Evolutionary conservation across 1,140 invertebrate species (phyloP).

Genomic region (Pseudomyrmex flavicornis): DNA sequence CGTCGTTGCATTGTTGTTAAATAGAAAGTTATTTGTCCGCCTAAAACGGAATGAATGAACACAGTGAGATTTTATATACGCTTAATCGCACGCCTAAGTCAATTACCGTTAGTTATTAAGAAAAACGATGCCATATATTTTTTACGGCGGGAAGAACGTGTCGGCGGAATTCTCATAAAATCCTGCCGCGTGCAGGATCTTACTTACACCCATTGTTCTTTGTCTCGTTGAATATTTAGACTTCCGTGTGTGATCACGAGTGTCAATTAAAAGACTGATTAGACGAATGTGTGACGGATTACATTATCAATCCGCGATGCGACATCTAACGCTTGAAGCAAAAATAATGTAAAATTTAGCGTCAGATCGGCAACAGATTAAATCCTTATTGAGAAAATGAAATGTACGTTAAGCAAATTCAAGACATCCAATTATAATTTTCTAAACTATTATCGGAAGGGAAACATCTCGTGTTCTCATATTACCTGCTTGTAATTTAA

Average conservation of each 20-base stretch:
- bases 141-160: neutral
- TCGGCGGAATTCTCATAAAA: neutral
- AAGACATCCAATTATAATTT: too few relatives aligned
- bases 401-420: constrained; percentile 11
- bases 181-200: neutral
- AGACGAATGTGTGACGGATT: neutral
- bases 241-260: too few relatives aligned
- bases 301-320: neutral
- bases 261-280: neutral
- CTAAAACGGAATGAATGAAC: neutral
- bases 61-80: neutral
- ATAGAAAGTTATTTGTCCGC: constrained; percentile 3
- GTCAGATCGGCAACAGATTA: neutral
- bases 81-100: neutral
- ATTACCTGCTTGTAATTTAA: too few relatives aligned
- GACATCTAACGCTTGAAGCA: neutral
- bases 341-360: neutral
- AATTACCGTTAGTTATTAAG: neutral
- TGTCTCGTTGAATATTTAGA: too few relatives aligned
- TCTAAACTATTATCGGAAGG: too few relatives aligned
- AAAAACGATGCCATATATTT: neutral
- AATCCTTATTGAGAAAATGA: neutral
- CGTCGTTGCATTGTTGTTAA: neutral
- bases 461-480: too few relatives aligned
- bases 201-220: neutral